These are phyloP conservation scores for Heliothis subflexa DNA, from an alignment of 1,140 invertebrate species.

Conservation along the genomic window DNA sequence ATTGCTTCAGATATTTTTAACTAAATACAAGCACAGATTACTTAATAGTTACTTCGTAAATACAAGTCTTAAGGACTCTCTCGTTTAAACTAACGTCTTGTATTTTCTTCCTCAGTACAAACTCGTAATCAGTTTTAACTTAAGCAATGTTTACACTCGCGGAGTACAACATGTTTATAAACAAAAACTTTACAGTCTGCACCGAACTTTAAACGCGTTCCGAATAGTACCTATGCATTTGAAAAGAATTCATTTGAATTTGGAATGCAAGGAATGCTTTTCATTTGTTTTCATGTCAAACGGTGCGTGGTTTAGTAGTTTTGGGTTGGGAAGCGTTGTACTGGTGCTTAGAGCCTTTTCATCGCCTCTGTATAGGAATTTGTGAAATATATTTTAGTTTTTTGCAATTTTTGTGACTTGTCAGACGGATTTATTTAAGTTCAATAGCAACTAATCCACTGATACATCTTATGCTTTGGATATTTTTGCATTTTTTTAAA, in stretches of 20 bases:
- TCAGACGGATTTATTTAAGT: too few relatives aligned
- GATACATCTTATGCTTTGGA: too few relatives aligned
- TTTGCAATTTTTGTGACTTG: too few relatives aligned
- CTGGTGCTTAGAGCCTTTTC: neutral
- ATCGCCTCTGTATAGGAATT: neutral
- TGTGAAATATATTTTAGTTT: too few relatives aligned
- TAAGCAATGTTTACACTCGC: constrained; percentile 1
- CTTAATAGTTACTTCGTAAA: too few relatives aligned
- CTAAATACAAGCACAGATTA: too few relatives aligned
- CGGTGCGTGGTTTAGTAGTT: neutral
- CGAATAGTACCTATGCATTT: constrained; percentile 16
- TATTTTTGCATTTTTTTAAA: too few relatives aligned
- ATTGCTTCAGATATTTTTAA: too few relatives aligned
- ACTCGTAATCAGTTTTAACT: neutral
- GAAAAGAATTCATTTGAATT: constrained; percentile 20
- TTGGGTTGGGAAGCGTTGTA: neutral
- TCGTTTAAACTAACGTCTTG: neutral
- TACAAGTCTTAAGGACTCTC: neutral
- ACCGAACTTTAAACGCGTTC: neutral
- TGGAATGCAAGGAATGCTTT: constrained; percentile 11
- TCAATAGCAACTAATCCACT: too few relatives aligned
- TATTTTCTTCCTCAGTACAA: neutral
- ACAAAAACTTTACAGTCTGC: constrained; percentile 9
- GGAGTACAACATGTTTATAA: constrained; percentile 16
- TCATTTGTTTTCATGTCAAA: constrained; percentile 16